A percentile compares a stretch with the other conserved stretches of the same genome.
Conservation (phyloP, 2,797 vertebrate genomes). For the Falco naumanni region DNA sequence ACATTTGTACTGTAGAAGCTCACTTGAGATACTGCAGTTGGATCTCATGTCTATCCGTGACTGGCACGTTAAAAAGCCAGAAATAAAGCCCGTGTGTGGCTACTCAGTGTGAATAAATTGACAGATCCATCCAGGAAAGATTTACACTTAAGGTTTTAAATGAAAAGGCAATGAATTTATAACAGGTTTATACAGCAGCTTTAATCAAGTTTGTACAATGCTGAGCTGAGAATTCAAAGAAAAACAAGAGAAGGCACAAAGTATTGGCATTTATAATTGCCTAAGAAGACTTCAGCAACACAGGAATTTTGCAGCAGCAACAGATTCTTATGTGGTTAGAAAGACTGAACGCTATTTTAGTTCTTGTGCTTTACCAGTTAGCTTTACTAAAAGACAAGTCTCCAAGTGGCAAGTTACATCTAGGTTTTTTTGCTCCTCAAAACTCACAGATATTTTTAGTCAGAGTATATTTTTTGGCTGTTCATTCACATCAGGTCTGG, state of each 20-base stretch:
- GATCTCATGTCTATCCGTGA: constrained; percentile 48
- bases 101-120: constrained; percentile 51
- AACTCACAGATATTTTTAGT: not conserved
- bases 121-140: constrained; percentile 62
- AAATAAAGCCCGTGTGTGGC: constrained; percentile 62
- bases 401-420: not conserved
- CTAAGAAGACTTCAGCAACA: not conserved
- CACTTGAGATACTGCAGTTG: constrained; percentile 56
- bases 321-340: not conserved
- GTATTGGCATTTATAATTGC: constrained; percentile 41
- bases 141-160: constrained; percentile 65
- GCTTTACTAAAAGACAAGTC: not conserved
- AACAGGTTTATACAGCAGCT: constrained; percentile 63
- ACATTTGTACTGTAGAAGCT: constrained; percentile 61
- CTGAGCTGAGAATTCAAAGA: constrained; percentile 56
- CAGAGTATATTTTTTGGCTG: not conserved
- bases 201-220: constrained; percentile 30
- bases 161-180: constrained; percentile 66
- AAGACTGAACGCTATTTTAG: not conserved
- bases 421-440: not conserved
- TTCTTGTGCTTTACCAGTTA: not conserved
- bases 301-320: not conserved
- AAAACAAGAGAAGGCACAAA: constrained; percentile 44
- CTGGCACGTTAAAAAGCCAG: constrained; percentile 56
- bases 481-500: not conserved